Evolutionary conservation across 2,113 vertebrate species (phyloP), one percentile per base, ranked within the genome.

Genomic region (Pitta sordida): DNA sequence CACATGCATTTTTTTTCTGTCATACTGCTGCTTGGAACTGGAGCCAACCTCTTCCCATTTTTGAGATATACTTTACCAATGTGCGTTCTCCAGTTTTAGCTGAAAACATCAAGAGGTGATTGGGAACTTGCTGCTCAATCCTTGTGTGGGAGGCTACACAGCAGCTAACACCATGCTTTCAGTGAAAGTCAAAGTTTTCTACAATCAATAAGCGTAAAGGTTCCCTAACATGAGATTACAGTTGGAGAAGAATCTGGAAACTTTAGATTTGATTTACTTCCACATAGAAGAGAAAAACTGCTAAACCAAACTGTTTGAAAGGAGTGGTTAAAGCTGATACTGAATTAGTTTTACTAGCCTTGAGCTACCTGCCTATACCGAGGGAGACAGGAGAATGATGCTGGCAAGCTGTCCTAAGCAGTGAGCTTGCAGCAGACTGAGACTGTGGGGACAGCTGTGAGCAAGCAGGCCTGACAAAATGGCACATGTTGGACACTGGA

Each of bases 361-460:
- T 2, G 4, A 78, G 77, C 76, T 67, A 65, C 6, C 60, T 62
- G 46, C 44, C 58, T 46, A 64, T 79, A 55, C 30, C 0, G 1
- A 88, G 73, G 16, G 11, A 67, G 87, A 79, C 63, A 15, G 15
- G 82, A 83, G 82, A 75, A 23, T n/a, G 83, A 79, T 86, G 75
- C 46, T 88, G 84, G 90, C 93, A 94, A 89, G 92, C 79, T 95
- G 73, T 95, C 56, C 69, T 39, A 79, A 51, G 67, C 77, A 79
- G 43, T 0, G 0, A 55, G 71, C 77, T 1, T 2, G 65, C 15
- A 7, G 92, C 59, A 73, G 49, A 29, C 2, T 20, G 49, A 55
- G 48, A 8, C 20, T 11, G 2, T 37, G n/a, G 56, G 62, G 24
- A 53, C 56, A 84, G 73, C 64, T 79, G 85, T 6, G 65, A 88